phyloP scores from a whole-genome alignment of 2,113 vertebrate genomes.

The Euleptes europaea region DNA sequence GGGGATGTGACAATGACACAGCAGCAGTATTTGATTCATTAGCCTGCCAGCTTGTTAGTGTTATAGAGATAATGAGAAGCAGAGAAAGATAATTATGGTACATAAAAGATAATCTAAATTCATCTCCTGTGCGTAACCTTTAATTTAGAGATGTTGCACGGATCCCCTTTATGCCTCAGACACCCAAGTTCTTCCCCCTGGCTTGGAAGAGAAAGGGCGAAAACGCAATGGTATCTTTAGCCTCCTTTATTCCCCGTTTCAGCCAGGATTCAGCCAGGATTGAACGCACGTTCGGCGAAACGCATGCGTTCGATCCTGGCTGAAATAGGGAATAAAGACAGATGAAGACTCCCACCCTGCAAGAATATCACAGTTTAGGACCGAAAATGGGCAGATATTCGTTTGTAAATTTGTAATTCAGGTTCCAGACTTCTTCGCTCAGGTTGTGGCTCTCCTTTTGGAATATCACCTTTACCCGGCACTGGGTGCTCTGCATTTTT shows the following conservation, averaged over 20 bases:
- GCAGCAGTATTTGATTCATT: slow-evolving; percentile 50
- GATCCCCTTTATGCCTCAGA: slow-evolving; percentile 6
- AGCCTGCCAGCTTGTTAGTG: slow-evolving; percentile 47
- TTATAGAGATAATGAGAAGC: slow-evolving; percentile 45
- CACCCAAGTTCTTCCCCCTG: slow-evolving; percentile 2
- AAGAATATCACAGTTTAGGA: not conserved
- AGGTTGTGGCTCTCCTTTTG: not conserved
- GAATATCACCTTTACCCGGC: not conserved
- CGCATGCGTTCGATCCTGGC: no score
- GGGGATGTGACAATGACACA: slow-evolving; percentile 46
- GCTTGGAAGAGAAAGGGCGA: not conserved
- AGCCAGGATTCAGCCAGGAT: no score
- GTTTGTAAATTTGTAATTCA: not conserved
- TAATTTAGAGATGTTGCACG: not conserved
- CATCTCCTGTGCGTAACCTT: slow-evolving; percentile 31
- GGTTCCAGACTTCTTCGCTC: not conserved
- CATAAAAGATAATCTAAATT: slow-evolving; percentile 40
- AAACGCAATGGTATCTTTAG: no score
- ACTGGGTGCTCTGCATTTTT: not conserved
- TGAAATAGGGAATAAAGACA: no score
- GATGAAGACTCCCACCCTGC: not conserved
- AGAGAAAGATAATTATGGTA: slow-evolving; percentile 34
- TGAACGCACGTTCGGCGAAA: no score
- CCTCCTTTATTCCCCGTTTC: no score
- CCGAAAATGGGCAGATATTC: not conserved